phyloP scores from a whole-genome alignment of 2,888 invertebrate genomes.

The Leptopilina drosophilae region DNA sequence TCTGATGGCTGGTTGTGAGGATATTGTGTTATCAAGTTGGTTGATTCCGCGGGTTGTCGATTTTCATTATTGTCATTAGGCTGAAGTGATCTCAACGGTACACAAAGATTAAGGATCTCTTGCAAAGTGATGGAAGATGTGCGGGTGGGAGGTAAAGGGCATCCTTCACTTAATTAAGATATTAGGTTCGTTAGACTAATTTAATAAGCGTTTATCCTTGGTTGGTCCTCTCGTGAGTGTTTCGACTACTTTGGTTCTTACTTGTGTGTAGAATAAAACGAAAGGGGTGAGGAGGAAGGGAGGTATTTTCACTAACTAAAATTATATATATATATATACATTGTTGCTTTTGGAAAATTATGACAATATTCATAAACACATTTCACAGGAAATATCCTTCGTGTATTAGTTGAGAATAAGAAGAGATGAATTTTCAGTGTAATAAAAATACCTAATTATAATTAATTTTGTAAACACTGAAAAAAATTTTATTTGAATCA shows the following conservation, averaged over 20 bases:
- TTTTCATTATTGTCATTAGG: constrained; percentile 41
- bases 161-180: constrained; percentile 63
- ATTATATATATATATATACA: too few species aligned
- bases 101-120: constrained; percentile 43
- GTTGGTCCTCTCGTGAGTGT: constrained; percentile 46
- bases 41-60: constrained; percentile 38
- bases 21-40: constrained; percentile 37
- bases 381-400: too few species aligned
- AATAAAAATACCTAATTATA: too few species aligned
- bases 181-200: constrained; percentile 65
- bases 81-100: constrained; percentile 34
- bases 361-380: too few species aligned
- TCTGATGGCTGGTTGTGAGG: not conserved
- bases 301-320: too few species aligned
- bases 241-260: constrained; percentile 39
- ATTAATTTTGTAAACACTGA: too few species aligned
- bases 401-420: too few species aligned
- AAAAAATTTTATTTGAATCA: too few species aligned
- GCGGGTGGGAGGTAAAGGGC: constrained; percentile 31
- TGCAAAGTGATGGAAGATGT: constrained; percentile 39
- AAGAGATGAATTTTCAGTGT: too few species aligned
- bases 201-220: constrained; percentile 66
- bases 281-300: too few species aligned
- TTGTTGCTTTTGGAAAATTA: too few species aligned
- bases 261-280: too few species aligned